Conservation (phyloP, 2,113 vertebrate species). For the Chloroceryle aenea region DNA sequence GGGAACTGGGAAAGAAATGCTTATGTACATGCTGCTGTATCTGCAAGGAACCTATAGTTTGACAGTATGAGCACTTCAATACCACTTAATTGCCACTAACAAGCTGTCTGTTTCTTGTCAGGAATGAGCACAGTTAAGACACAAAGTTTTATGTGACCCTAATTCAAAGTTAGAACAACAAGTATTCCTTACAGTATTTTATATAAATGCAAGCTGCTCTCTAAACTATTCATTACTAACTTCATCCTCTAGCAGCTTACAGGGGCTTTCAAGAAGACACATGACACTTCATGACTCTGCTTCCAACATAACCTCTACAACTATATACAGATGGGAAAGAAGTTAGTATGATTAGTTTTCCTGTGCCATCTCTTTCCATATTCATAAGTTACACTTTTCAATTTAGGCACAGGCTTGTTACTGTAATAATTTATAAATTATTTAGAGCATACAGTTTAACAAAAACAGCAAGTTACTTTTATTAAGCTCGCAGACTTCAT, state of each 20-base stretch:
- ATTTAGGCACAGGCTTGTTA: background rate
- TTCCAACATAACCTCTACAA: background rate
- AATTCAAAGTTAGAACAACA: background rate
- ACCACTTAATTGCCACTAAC: background rate
- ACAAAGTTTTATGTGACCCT: background rate
- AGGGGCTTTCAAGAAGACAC: background rate
- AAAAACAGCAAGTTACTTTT: background rate
- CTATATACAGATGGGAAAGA: background rate
- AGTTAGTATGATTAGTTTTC: background rate
- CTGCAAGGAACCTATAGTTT: background rate
- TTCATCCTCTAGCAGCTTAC: background rate
- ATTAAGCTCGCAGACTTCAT: background rate
- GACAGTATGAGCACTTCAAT: rapidly evolving
- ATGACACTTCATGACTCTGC: background rate
- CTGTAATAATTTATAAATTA: background rate
- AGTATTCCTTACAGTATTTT: background rate
- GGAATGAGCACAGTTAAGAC: background rate
- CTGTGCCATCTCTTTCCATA: background rate
- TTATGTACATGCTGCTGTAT: background rate
- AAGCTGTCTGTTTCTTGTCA: background rate
- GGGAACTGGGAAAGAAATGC: background rate
- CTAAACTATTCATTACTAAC: background rate
- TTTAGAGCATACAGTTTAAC: background rate
- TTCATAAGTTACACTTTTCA: background rate
- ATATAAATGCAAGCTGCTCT: background rate